phyloP scores from a whole-genome alignment of 2,797 vertebrate genomes.

The Halcyon chelicuti region DNA sequence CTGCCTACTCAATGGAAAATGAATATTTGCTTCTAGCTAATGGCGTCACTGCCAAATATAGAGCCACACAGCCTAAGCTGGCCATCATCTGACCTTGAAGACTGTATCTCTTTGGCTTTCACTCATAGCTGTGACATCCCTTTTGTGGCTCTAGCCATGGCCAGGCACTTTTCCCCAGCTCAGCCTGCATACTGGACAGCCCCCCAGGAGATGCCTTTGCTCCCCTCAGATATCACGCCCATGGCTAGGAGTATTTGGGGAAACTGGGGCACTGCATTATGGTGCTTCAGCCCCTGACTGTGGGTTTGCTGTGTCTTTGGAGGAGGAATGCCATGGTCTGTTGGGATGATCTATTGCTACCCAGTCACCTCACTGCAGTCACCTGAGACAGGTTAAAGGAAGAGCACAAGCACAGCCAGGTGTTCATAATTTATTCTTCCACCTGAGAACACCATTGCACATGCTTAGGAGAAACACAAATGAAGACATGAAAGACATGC shows the following conservation, averaged over 20 bases:
- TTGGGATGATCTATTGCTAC: background rate
- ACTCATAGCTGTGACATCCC: background rate
- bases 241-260: background rate
- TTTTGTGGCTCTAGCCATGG: fast-evolving
- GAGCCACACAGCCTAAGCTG: background rate
- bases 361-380: background rate
- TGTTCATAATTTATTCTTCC: background rate
- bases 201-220: background rate
- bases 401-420: background rate
- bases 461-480: background rate
- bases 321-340: background rate
- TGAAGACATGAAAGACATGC: background rate
- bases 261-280: background rate
- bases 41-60: background rate
- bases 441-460: background rate
- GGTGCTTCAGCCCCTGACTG: background rate
- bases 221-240: fast-evolving
- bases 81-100: background rate
- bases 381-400: background rate
- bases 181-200: fast-evolving
- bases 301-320: background rate
- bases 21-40: background rate
- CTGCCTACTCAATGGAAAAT: constrained; percentile 1
- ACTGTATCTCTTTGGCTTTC: background rate
- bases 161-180: background rate